Evolutionary conservation across 2,113 vertebrate genomes (phyloP), one percentile per base, ranked within the genome.

Genomic region (Dipodomys spectabilis): DNA sequence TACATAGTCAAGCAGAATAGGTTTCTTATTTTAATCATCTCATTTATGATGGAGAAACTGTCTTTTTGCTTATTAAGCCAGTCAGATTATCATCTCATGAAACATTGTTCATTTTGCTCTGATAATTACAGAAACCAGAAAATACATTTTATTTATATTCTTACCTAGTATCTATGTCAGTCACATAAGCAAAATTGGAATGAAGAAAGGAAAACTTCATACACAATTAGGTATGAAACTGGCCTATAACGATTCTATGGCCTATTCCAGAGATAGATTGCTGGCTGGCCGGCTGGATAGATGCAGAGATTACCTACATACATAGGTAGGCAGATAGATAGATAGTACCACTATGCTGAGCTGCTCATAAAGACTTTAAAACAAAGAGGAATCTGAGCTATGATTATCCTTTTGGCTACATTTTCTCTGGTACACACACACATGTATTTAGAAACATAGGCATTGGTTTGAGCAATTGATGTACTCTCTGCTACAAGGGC

Each of bases 91-190:
- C 67, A 0, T 77, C 18, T 92, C 12, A 88, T 86, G 25, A 64
- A 0, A 20, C 7, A 65, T 25, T 87, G 20, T 82, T 32, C 3
- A 44, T 82, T 91, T 89, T 49, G 4, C 71, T 60, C 19, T 88
- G n/a, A 82, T 10, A 86, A 73, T 86, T 30, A 77, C 32, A 44
- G 44, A 87, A 85, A 45, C 64, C 32, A 44, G 44, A 87, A 85
- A 45, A 64, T 68, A 11, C 18, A 81, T 15, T 91, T 88, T 72
- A 73, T 78, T 64, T 92, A 4, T 83, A 2, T 32, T 78, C 20
- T 86, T 65, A 78, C 67, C 86, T 91, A 86, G 30, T 86, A 71
- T 77, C 20, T 78, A 23, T 86, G n/a, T 81, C 13, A 27, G 19
- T 3, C 44, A 65, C 12, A 82, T 69, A 27, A 91, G 32, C 1